Evolutionary conservation across 2,113 vertebrate species (phyloP).

Genomic region (Morone chrysops): DNA sequence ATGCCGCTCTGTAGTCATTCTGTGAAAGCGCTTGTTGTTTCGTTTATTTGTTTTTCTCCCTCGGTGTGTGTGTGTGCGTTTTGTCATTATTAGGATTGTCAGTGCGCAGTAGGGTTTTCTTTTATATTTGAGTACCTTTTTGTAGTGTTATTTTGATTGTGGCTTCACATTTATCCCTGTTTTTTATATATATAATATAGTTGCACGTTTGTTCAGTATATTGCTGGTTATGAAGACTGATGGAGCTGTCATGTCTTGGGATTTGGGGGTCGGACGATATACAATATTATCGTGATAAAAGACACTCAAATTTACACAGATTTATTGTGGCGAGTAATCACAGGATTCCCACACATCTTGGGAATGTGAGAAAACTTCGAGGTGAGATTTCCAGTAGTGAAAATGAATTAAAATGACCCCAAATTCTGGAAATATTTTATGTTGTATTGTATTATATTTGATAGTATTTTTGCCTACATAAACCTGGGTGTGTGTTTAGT

Average conservation of each 20-base stretch:
- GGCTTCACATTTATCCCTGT: neutral
- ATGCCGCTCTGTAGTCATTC: slow-evolving; percentile 2
- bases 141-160: neutral
- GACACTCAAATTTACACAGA: too few species aligned
- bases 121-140: neutral
- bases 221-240: neutral
- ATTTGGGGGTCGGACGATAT: neutral
- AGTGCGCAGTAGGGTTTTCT: neutral
- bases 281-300: too few species aligned
- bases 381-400: too few species aligned
- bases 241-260: neutral
- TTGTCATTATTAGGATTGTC: neutral
- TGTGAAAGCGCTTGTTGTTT: neutral
- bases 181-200: neutral
- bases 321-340: too few species aligned
- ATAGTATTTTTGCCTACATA: too few species aligned
- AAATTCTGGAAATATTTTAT: too few species aligned
- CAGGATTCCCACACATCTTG: too few species aligned
- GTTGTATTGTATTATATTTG: too few species aligned
- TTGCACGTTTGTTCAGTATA: neutral
- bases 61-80: neutral
- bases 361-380: too few species aligned
- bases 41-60: neutral
- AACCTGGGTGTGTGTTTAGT: too few species aligned
- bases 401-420: too few species aligned